Base-by-base conservation (phyloP, 2,113 vertebrate genomes). In the Philantomba maxwellii region DNA sequence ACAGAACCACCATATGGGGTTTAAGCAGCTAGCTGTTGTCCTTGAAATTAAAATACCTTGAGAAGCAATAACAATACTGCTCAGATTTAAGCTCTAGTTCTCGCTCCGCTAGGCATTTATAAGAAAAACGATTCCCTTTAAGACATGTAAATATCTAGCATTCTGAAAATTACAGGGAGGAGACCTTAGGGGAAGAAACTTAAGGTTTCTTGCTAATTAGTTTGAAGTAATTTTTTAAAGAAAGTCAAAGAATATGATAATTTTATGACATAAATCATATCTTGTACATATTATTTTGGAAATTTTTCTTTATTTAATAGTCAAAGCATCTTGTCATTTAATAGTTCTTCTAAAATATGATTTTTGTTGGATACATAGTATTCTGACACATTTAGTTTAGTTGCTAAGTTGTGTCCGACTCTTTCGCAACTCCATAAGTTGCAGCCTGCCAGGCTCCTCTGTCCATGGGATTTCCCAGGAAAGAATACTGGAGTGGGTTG, bases 191-290 rank as follows among this genome's bases (percentile, higher is more conserved):
- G 25, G 75, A 87, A 91, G 49, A 73, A 53, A 70, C 10, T n/a
- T 45, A 33, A 92, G 57, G 36, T 30, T 94, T 91, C 49, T 26
- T 91, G 28, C 49, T 89, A 89, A 86, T 43, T 64, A 33, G 7
- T 57, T 30, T 90, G 58, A 55, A 36, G 45, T 90, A 47, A 43
- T 82, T 75, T 86, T 58, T 45, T 36, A 73, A 91, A 94, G 36
- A 87, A 91, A 92, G 70, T 75, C 60, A 87, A 91, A 57, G 26
- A 43, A 70, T 33, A 86, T 91, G 73, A 75, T 33, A 96, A 96
- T 33, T 66, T 90, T 66, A 83, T 19, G 47, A 92, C n/a, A 89
- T n/a, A 85, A 92, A 92, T 66, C 47, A 33, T 78, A 84, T 25
- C 33, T 83, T 62, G 43, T 39, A 89, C 16, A 73, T 30, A 3